Percentiles rank a stretch among this genome's conserved stretches.
Conservation (phyloP, 2,797 vertebrate species). For the Smutsia gigantea region DNA sequence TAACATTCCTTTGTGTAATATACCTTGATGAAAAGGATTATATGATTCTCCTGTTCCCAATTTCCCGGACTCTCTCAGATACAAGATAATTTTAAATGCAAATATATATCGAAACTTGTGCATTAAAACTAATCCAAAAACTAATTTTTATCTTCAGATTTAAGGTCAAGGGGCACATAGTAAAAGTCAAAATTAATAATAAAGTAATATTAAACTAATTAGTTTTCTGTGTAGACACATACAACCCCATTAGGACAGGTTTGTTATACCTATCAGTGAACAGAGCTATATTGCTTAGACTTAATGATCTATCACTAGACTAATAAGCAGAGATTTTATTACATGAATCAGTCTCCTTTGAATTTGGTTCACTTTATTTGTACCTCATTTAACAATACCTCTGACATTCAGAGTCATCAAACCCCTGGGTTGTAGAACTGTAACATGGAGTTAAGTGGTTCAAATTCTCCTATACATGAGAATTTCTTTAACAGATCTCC, state of each 20-base stretch:
- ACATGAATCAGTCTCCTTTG: not conserved
- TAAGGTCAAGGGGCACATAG: not conserved
- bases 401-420: not conserved
- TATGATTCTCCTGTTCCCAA: not conserved
- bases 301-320: not conserved
- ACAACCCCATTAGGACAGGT: not conserved
- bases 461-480: not conserved
- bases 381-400: not conserved
- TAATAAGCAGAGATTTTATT: not conserved
- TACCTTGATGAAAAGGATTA: not conserved
- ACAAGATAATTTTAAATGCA: not conserved
- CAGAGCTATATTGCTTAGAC: not conserved
- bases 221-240: not conserved
- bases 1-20: not conserved
- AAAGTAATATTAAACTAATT: not conserved
- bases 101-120: not conserved
- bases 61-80: not conserved
- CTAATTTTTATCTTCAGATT: not conserved
- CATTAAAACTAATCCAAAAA: not conserved
- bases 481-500: not conserved
- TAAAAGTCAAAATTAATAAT: not conserved
- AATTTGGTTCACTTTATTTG: not conserved
- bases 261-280: not conserved
- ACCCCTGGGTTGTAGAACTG: not conserved
- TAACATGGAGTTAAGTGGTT: not conserved